Evolutionary conservation across 37 sponge, comb jelly and placozoan species (phyloP).

Genomic region (Axinella damicornis): DNA sequence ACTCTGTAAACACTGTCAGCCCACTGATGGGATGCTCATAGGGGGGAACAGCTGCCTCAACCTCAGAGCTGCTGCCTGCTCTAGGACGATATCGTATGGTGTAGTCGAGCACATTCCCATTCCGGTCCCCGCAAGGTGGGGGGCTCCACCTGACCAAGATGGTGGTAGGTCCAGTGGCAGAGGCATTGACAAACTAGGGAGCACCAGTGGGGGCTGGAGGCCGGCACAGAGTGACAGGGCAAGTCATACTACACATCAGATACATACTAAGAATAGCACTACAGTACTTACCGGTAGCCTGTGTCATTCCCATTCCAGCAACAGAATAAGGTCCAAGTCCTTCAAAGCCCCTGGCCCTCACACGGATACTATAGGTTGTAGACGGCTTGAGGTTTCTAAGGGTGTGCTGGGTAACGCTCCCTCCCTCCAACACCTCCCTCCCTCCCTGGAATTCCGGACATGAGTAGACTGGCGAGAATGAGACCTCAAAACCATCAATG

Average conservation of each 20-base stretch:
- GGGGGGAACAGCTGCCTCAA: not conserved
- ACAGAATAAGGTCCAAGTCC: slow-evolving; percentile 16
- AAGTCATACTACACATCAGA: not conserved
- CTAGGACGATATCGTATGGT: no score
- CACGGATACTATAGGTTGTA: slow-evolving; percentile 7
- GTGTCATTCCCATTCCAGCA: not conserved
- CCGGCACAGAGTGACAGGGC: not conserved
- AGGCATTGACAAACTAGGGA: slow-evolving; percentile 25
- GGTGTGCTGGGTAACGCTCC: not conserved
- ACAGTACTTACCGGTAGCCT: slow-evolving; percentile 15
- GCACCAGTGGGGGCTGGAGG: slow-evolving; percentile 26
- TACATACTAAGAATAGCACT: not conserved
- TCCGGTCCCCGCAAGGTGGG: not conserved
- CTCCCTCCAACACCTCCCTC: not conserved
- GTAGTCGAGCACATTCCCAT: not conserved
- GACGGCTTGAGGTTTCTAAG: slow-evolving; percentile 6
- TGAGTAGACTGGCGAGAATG: not conserved
- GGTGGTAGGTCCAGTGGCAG: not conserved
- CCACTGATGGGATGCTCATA: not conserved
- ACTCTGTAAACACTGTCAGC: slow-evolving; percentile 10
- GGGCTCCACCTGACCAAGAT: slow-evolving; percentile 36
- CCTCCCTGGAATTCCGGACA: slow-evolving; percentile 20
- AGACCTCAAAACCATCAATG: slow-evolving; percentile 6
- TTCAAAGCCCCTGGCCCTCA: slow-evolving; percentile 1
- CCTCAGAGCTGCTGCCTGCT: no score